phyloP scores from a whole-genome alignment of 2,113 vertebrate species.

The Bubo blakistoni region DNA sequence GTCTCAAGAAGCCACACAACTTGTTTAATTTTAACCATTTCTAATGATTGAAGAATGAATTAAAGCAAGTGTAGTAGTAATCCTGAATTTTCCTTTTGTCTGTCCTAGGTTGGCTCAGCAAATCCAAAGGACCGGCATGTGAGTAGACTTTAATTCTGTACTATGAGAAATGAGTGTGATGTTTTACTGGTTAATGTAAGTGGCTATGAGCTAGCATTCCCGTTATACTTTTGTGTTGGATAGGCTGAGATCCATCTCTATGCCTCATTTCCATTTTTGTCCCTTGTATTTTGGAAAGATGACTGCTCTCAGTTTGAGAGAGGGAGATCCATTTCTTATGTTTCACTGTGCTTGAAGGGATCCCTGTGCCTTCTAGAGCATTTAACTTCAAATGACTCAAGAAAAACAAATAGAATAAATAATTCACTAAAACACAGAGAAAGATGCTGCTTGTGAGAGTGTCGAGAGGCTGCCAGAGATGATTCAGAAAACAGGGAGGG shows the following conservation, averaged over 20 bases:
- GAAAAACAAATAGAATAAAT: background rate
- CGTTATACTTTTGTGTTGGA: background rate
- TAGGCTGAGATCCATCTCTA: background rate
- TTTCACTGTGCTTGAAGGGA: background rate
- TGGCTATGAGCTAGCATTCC: background rate
- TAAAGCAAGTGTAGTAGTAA: background rate
- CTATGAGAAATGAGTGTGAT: background rate
- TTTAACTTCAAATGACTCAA: background rate
- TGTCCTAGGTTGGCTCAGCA: constrained; percentile 18
- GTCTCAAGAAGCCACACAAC: background rate
- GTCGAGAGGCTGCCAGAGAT: background rate
- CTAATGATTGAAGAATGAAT: background rate
- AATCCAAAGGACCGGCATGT: constrained; percentile 48
- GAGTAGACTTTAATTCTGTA: background rate
- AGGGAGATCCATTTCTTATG: background rate
- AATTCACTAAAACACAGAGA: background rate
- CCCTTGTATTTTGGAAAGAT: background rate
- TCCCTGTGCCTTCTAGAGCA: background rate
- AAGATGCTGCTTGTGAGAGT: background rate
- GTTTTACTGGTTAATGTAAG: background rate
- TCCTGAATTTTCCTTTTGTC: background rate
- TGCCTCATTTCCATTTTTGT: background rate
- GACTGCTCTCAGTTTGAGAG: background rate
- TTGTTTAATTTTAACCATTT: background rate
- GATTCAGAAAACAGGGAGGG: background rate